These are phyloP conservation scores for Heliconius charithonia DNA, from an alignment of 2,888 invertebrate genomes.

Conservation along the genomic window DNA sequence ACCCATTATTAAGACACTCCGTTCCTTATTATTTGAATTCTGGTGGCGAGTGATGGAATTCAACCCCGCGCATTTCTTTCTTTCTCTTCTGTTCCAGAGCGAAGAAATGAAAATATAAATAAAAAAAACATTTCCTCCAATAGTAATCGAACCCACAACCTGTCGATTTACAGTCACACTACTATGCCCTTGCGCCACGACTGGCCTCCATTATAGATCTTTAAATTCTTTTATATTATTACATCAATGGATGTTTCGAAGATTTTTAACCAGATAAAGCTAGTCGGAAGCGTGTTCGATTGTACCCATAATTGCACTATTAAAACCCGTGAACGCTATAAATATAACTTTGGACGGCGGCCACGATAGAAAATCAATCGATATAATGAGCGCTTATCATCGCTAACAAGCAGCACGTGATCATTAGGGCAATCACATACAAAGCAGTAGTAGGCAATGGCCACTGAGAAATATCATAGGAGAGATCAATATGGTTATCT, in stretches of 20 bases:
- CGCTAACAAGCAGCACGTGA: slow-evolving; percentile 80
- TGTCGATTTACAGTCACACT: too few relatives aligned
- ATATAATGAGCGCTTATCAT: slow-evolving; percentile 71
- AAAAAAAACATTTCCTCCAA: too few relatives aligned
- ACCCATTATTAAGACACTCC: too few relatives aligned
- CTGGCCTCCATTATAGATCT: neutral
- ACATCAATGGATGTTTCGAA: slow-evolving; percentile 18
- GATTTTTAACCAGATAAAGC: slow-evolving; percentile 48
- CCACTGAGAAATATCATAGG: slow-evolving; percentile 63
- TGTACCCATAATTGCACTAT: slow-evolving; percentile 69
- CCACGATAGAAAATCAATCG: slow-evolving; percentile 69
- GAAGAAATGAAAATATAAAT: too few relatives aligned
- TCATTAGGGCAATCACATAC: slow-evolving; percentile 78
- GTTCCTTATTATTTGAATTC: too few relatives aligned
- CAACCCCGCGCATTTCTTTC: too few relatives aligned
- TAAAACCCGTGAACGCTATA: slow-evolving; percentile 74
- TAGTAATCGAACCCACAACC: too few relatives aligned
- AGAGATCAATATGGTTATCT: slow-evolving; percentile 79
- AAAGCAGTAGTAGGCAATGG: slow-evolving; percentile 62
- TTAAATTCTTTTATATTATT: slow-evolving; percentile 29
- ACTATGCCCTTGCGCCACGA: too few relatives aligned
- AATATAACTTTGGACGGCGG: slow-evolving; percentile 69
- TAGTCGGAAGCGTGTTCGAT: slow-evolving; percentile 56
- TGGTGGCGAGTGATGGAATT: too few relatives aligned
- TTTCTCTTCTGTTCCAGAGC: too few relatives aligned